Evolutionary conservation across 2,888 invertebrate species (phyloP).

Genomic region (Hydroisotoma schaefferi): DNA sequence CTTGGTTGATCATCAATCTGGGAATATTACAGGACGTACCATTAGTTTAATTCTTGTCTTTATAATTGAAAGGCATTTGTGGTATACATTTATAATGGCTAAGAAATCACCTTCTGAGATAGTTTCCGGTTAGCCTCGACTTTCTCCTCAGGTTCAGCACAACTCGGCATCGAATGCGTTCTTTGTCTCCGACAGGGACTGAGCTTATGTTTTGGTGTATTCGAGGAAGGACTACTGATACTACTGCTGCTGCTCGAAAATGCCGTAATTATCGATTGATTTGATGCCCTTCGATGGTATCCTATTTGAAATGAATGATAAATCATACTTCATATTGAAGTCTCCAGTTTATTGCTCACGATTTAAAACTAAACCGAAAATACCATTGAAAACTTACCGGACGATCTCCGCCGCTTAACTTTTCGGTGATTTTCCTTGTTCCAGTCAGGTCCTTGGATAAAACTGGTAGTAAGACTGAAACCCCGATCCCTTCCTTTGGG

Average conservation of each 20-base stretch:
- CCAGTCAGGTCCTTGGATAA: conserved; percentile 4
- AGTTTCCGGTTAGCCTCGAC: no score
- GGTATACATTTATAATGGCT: no score
- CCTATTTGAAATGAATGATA: conserved; percentile 6
- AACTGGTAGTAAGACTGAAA: conserved; percentile 16
- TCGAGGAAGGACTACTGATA: conserved; percentile 23
- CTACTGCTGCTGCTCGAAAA: conserved; percentile 32
- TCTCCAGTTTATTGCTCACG: background rate
- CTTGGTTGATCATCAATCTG: no score
- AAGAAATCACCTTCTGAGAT: no score
- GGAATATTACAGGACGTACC: no score
- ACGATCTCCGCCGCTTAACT: conserved; percentile 18
- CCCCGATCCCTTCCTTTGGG: conserved; percentile 17
- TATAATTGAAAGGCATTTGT: no score
- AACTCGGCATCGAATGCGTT: conserved; percentile 29
- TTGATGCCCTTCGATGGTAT: conserved; percentile 24
- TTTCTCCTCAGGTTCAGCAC: background rate
- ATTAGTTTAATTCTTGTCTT: no score
- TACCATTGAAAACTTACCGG: conserved; percentile 15
- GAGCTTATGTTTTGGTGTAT: conserved; percentile 19
- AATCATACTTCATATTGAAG: background rate
- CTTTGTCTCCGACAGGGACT: conserved; percentile 18
- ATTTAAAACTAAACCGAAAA: background rate
- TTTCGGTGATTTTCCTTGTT: conserved; percentile 14
- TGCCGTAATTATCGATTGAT: conserved; percentile 26